Evolutionary conservation across 2,888 invertebrate genomes (phyloP).

Genomic region (Leucoma salicis): DNA sequence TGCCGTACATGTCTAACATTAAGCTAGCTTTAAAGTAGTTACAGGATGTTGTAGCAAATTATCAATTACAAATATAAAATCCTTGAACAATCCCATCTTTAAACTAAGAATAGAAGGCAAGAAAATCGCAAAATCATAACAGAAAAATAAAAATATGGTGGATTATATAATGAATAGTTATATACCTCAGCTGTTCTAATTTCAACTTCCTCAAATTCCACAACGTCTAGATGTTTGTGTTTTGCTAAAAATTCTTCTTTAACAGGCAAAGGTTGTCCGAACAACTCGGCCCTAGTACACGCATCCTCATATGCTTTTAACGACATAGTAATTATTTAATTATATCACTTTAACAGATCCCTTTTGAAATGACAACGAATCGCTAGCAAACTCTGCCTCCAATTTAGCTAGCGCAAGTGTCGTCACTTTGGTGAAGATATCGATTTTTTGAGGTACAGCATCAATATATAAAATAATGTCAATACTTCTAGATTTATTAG

Average conservation of each 20-base stretch:
- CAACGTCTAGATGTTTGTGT: slow-evolving; percentile 77
- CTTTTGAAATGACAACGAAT: slow-evolving; percentile 7
- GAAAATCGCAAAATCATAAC: too few species aligned
- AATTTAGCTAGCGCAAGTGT: slow-evolving; percentile 19
- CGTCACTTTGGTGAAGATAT: slow-evolving; percentile 35
- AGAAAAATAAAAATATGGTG: too few species aligned
- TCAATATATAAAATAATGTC: too few species aligned
- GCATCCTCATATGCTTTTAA: slow-evolving; percentile 88
- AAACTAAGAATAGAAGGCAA: too few species aligned
- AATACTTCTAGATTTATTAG: too few species aligned
- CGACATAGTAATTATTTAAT: slow-evolving; percentile 63
- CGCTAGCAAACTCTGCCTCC: neutral
- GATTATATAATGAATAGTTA: neutral
- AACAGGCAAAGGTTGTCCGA: slow-evolving; percentile 87
- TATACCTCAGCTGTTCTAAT: slow-evolving; percentile 63
- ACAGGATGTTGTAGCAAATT: too few species aligned
- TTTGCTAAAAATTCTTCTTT: slow-evolving; percentile 85
- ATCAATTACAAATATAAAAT: too few species aligned
- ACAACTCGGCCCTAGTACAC: slow-evolving; percentile 89
- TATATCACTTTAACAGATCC: slow-evolving; percentile 14
- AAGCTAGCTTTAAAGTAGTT: too few species aligned
- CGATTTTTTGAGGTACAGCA: slow-evolving; percentile 34
- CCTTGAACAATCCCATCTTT: too few species aligned
- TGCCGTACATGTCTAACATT: too few species aligned
- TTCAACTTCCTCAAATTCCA: slow-evolving; percentile 79